phyloP scores from a whole-genome alignment of 2,797 vertebrate species.

The Cercopithecus petaurista region DNA sequence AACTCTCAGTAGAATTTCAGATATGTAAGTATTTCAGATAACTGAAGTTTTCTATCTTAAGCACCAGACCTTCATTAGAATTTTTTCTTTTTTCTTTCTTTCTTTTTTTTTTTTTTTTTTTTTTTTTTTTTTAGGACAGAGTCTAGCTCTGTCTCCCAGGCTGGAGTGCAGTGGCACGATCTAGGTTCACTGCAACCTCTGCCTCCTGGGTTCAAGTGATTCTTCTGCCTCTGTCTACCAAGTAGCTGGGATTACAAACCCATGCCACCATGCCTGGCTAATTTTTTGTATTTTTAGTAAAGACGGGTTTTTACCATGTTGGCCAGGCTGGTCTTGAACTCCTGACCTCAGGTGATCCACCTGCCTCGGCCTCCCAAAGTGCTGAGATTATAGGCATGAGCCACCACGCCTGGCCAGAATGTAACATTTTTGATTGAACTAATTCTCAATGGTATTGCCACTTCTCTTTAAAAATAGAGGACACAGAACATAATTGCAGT shows the following conservation, averaged over 20 bases:
- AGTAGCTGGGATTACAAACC: not conserved
- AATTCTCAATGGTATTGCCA: not conserved
- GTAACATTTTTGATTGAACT: not conserved
- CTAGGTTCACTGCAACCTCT: not conserved
- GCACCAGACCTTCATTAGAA: not conserved
- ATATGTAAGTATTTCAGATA: not conserved
- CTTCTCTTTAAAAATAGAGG: not conserved
- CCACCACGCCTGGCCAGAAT: not conserved
- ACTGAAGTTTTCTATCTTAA: not conserved
- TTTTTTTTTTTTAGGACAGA: not conserved
- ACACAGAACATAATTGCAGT: not conserved
- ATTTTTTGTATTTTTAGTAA: not conserved
- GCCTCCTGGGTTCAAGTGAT: not conserved
- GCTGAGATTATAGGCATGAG: not conserved
- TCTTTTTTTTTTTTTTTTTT: too few species aligned
- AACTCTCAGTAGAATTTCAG: constrained; percentile 3
- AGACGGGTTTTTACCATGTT: not conserved
- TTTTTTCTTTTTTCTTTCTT: not conserved
- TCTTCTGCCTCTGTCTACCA: not conserved
- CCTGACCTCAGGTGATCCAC: not conserved
- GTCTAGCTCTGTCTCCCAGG: not conserved
- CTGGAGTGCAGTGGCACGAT: not conserved
- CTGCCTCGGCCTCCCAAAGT: not conserved
- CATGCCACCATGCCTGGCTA: not conserved
- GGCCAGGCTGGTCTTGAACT: not conserved